Percentiles rank a stretch among this genome's conserved stretches.
These are phyloP conservation scores for Melipona bicolor DNA, from an alignment of 2,888 invertebrate genomes.

Conservation along the genomic window DNA sequence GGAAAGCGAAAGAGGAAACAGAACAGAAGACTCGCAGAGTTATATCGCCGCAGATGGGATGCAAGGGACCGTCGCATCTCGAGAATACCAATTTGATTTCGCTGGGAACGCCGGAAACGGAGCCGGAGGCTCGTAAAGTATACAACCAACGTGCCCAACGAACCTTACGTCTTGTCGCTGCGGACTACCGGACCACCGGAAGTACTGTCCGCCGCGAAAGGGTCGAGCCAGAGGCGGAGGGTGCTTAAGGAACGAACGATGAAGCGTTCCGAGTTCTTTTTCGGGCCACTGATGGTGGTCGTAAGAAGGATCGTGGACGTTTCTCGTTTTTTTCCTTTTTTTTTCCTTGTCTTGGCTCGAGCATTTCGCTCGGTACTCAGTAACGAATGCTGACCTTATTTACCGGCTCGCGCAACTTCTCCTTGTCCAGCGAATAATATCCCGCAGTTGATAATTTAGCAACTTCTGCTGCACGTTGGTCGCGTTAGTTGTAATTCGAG, in stretches of 20 bases:
- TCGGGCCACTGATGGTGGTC: not conserved
- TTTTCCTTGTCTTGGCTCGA: too few relatives aligned
- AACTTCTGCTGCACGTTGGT: not conserved
- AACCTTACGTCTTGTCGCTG: slow-evolving; percentile 49
- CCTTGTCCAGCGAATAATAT: not conserved
- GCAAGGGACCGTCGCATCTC: slow-evolving; percentile 73
- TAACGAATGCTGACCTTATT: slow-evolving; percentile 5
- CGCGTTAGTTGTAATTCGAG: not conserved
- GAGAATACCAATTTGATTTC: slow-evolving; percentile 80
- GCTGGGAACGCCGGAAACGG: slow-evolving; percentile 64
- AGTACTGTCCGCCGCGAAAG: not conserved
- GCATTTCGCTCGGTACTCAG: not conserved
- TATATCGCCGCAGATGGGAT: slow-evolving; percentile 79
- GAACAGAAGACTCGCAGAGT: slow-evolving; percentile 70
- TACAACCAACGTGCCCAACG: slow-evolving; percentile 68
- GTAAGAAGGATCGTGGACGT: slow-evolving; percentile 1
- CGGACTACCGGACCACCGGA: slow-evolving; percentile 4
- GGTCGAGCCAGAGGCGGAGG: slow-evolving; percentile 6
- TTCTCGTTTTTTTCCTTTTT: not conserved
- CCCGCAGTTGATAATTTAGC: not conserved
- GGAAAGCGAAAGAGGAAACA: slow-evolving; percentile 41
- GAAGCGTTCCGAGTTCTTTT: slow-evolving; percentile 1
- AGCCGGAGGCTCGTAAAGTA: slow-evolving; percentile 71
- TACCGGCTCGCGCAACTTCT: not conserved
- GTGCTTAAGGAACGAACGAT: slow-evolving; percentile 34